A percentile compares a stretch with the other conserved stretches of the same genome.
Evolutionary conservation across 1,140 invertebrate species (phyloP).

Genomic region (Trichogramma pretiosum): DNA sequence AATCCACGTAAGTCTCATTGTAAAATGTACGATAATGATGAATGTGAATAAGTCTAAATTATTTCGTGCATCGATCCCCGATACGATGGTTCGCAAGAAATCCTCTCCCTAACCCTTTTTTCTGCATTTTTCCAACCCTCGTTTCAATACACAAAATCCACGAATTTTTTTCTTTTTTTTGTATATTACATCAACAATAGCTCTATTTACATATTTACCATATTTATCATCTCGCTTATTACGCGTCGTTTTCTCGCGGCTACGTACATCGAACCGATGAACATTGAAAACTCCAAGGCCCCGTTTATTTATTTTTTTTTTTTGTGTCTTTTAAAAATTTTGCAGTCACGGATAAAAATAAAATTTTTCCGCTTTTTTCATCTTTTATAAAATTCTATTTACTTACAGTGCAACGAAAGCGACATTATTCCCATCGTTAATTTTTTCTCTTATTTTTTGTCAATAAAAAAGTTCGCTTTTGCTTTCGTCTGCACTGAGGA

Average conservation of each 20-base stretch:
- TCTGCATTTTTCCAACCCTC: too few relatives aligned
- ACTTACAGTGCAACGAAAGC: too few relatives aligned
- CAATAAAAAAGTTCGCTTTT: too few relatives aligned
- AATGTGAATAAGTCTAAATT: constrained; percentile 21
- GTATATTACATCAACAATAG: too few relatives aligned
- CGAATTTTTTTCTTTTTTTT: constrained; percentile 1
- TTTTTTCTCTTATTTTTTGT: too few relatives aligned
- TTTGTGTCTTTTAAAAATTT: constrained; percentile 10
- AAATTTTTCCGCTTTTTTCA: constrained; percentile 3
- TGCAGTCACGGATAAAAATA: constrained; percentile 12
- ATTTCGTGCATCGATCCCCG: constrained; percentile 11
- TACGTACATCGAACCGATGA: constrained; percentile 6
- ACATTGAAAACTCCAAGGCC: constrained; percentile 17
- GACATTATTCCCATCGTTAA: too few relatives aligned
- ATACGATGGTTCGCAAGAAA: constrained; percentile 13
- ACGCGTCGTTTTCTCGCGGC: too few relatives aligned
- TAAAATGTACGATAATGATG: constrained; percentile 16
- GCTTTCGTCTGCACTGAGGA: too few relatives aligned
- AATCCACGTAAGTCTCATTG: constrained; percentile 10
- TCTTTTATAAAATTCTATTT: constrained; percentile 11
- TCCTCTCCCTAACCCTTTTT: too few relatives aligned
- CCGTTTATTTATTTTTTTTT: neutral
- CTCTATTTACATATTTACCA: constrained; percentile 10
- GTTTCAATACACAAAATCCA: too few relatives aligned
- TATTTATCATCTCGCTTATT: neutral